Percentiles rank a stretch among this genome's conserved stretches.
These are phyloP conservation scores for Yponomeuta sedellus DNA, from an alignment of 2,888 invertebrate species.

Conservation along the genomic window DNA sequence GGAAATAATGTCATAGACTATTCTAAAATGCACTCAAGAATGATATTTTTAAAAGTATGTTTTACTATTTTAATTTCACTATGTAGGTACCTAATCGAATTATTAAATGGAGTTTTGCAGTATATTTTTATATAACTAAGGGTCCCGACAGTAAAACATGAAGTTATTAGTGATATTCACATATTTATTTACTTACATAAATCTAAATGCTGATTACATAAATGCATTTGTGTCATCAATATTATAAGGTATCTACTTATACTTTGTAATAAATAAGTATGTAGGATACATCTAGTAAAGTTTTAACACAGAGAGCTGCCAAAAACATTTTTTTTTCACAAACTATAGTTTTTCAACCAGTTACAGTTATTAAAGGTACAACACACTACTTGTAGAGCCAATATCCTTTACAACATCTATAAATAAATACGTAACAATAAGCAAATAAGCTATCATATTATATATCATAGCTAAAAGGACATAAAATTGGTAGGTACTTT, in stretches of 20 bases:
- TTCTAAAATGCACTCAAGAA: too few relatives aligned
- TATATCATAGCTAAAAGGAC: not conserved
- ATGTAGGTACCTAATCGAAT: too few relatives aligned
- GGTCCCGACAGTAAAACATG: too few relatives aligned
- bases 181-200: slow-evolving; percentile 8
- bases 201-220: slow-evolving; percentile 12
- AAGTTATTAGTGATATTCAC: not conserved
- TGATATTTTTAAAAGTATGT: too few relatives aligned
- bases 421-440: not conserved
- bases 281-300: not conserved
- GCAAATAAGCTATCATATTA: slow-evolving; percentile 4
- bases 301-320: not conserved
- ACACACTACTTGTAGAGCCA: not conserved
- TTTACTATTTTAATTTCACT: too few relatives aligned
- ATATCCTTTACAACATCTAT: not conserved
- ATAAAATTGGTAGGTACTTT: not conserved
- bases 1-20: too few relatives aligned
- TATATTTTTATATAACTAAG: too few relatives aligned
- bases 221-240: slow-evolving; percentile 7
- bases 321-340: not conserved
- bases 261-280: not conserved
- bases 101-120: too few relatives aligned
- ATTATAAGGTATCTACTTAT: not conserved
- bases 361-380: not conserved
- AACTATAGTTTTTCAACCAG: not conserved